Evolutionary conservation across 1,140 invertebrate species (phyloP).

Genomic region (Procambarus virginalis): DNA sequence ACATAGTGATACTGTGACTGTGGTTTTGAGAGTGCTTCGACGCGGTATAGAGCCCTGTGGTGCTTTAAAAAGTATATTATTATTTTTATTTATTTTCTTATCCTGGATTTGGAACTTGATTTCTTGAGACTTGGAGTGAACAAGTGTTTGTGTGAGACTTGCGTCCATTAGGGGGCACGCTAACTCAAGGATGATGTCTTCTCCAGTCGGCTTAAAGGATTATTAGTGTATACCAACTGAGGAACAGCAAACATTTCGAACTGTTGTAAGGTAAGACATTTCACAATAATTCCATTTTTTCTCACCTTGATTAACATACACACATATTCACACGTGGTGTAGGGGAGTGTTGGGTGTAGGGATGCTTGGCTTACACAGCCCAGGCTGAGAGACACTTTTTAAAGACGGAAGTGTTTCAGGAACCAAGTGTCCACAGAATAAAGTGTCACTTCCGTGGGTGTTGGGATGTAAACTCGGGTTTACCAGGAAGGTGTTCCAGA

Average conservation of each 20-base stretch:
- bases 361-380: not conserved
- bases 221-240: slow-evolving; percentile 23
- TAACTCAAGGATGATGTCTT: slow-evolving; percentile 17
- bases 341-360: not conserved
- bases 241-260: slow-evolving; percentile 24
- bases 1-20: slow-evolving; percentile 32
- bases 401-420: too few species aligned
- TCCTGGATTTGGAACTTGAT: slow-evolving; percentile 39
- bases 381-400: not conserved
- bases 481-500: too few species aligned
- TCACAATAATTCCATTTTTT: not conserved
- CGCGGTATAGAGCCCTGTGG: not conserved
- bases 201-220: slow-evolving; percentile 46
- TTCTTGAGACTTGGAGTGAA: slow-evolving; percentile 40
- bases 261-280: slow-evolving; percentile 49
- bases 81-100: slow-evolving; percentile 34
- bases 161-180: not conserved
- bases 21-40: slow-evolving; percentile 14
- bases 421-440: too few species aligned
- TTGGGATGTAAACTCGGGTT: too few species aligned
- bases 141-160: slow-evolving; percentile 17
- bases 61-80: slow-evolving; percentile 35
- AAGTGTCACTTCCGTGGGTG: too few species aligned
- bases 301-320: too few species aligned
- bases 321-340: too few species aligned